phyloP scores from a whole-genome alignment of 2,113 vertebrate species.

The Pollimyrus isidori region DNA sequence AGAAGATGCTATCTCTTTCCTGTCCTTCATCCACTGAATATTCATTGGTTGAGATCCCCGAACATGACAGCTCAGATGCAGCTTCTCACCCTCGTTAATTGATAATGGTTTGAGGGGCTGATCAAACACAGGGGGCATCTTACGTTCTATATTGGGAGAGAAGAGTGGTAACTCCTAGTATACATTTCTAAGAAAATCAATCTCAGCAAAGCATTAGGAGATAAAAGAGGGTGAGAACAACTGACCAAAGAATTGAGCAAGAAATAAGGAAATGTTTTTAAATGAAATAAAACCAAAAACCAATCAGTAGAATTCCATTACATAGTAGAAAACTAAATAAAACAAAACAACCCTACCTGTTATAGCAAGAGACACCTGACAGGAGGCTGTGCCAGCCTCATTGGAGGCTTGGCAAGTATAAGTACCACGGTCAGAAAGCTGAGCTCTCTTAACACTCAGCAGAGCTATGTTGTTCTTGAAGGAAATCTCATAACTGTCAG shows the following conservation, averaged over 20 bases:
- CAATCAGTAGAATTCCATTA: background rate
- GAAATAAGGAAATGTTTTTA: background rate
- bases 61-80: constrained; percentile 80
- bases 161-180: constrained; percentile 4
- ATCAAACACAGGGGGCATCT: constrained; percentile 83
- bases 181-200: background rate
- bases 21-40: constrained; percentile 88
- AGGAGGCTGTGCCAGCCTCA: constrained; percentile 75
- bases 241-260: background rate
- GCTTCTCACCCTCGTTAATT: constrained; percentile 66
- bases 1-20: constrained; percentile 74
- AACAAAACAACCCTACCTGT: constrained; percentile 60
- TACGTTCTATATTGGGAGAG: constrained; percentile 69
- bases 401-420: constrained; percentile 84
- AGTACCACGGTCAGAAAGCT: constrained; percentile 68
- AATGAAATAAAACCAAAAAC: background rate
- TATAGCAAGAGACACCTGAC: constrained; percentile 71
- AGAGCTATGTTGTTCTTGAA: constrained; percentile 80
- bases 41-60: constrained; percentile 77
- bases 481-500: constrained; percentile 73
- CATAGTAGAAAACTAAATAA: background rate
- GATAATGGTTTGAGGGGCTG: constrained; percentile 72
- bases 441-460: constrained; percentile 70
- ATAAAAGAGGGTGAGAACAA: background rate
- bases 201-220: background rate